Evolutionary conservation across 2,113 vertebrate species (phyloP), one percentile per base, ranked within the genome.

Genomic region (Aphyosemion australe): DNA sequence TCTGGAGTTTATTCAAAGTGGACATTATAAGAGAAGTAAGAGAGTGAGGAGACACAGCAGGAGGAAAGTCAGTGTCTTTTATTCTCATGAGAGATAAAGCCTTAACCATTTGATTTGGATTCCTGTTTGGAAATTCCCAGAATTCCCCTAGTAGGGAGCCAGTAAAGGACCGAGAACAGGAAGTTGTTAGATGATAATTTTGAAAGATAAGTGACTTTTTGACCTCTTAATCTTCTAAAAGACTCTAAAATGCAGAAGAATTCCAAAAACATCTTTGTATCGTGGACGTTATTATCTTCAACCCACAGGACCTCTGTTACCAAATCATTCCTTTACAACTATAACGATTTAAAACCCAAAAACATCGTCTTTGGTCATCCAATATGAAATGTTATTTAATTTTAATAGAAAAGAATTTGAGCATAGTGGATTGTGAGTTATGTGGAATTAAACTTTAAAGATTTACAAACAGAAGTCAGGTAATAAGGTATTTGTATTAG

Each of bases 81-180:
- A 75, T 58, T 65, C 72, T 66, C 56, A 48, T 61, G n/a, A 64
- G 69, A 78, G 45, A 79, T 73, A 71, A 12, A 15, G 61, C 45
- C 31, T 49, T 76, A 65, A 65, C 56, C 2, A 3, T 37, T 50
- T 78, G 71, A 86, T 78, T 80, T 83, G 65, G 68, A 87, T 82
- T 76, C 53, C 20, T 69, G 61, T 65, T 9, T 83, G 78, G 69
- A 83, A 84, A 83, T 62, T 71, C 31, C 47, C 70, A 42, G 61
- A 45, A 56, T 78, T 80, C 53, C 54, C 18, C 49, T 51, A 48
- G 43, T 0, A 8, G 56, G 10, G 32, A 73, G 41, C 21, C 12
- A 32, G 61, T 59, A 12, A 13, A 65, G 10, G n/a, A 56, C 51
- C 45, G 34, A 42, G 26, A 18, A 53, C 6, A 34, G 56, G 48